Evolutionary conservation across 2,113 vertebrate genomes (phyloP).

Genomic region (Capreolus pygargus): DNA sequence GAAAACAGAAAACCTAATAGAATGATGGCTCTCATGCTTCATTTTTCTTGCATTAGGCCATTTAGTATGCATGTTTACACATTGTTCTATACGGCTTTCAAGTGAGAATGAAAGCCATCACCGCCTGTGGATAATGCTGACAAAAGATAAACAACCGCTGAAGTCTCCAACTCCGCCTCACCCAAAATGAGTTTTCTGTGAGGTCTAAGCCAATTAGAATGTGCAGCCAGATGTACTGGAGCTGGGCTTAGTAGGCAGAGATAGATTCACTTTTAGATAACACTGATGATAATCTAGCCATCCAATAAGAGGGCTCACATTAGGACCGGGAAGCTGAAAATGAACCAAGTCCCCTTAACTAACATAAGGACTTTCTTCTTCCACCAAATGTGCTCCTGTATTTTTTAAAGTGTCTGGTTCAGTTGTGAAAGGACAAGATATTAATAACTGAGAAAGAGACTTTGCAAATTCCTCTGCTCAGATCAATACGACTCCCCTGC

Average conservation of each 20-base stretch:
- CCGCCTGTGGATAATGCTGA: constrained; percentile 51
- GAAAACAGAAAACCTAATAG: constrained; percentile 64
- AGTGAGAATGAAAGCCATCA: constrained; percentile 48
- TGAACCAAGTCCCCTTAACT: constrained; percentile 7
- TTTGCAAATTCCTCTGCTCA: constrained; percentile 53
- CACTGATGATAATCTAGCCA: neutral
- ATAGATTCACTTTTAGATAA: neutral
- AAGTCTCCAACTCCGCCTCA: neutral
- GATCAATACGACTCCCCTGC: constrained; percentile 68
- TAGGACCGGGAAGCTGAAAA: neutral
- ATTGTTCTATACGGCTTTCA: constrained; percentile 30
- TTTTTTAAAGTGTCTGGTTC: constrained; percentile 19
- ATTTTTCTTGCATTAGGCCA: constrained; percentile 47
- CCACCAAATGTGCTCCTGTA: neutral
- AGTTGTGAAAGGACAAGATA: constrained; percentile 41
- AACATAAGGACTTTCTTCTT: constrained; percentile 2
- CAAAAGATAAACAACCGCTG: neutral
- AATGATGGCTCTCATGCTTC: neutral
- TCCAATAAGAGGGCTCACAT: neutral
- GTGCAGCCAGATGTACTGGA: neutral
- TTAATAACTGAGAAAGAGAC: constrained; percentile 43
- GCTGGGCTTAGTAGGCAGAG: neutral
- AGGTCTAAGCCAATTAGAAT: neutral
- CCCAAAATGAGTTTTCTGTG: neutral
- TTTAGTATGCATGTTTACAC: constrained; percentile 63